Evolutionary conservation across 92 coral and sea anemone species (phyloP), one percentile per base, ranked within the genome.

Genomic region (Metridium senile): DNA sequence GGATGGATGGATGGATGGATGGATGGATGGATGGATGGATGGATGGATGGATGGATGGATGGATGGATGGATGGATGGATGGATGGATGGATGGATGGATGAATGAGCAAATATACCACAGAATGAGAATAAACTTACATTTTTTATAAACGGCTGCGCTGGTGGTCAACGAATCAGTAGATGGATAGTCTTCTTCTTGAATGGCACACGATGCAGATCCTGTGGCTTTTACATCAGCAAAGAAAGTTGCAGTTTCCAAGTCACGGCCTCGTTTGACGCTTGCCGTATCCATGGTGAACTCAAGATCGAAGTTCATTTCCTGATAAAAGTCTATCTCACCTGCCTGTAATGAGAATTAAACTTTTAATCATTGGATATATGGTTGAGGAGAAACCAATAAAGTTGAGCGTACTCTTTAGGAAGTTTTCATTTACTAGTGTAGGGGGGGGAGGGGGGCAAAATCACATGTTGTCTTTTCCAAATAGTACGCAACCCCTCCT

Each of bases 241-340:
- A 73, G 45, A 68, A 68, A 1, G 56, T 39, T 9, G 21, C 59
- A 46, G 16, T 39, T n/a, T 70, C 75, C 21, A 70, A 51, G 33
- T 70, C 75, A 22, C 75, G 75, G 1, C 75, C 75, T 39, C n/a
- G 54, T 22, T 68, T 63, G 39, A 31, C 39, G 45, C 66, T 58
- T 4, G 66, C 57, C 0, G 79, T 2, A 17, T 7, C 17, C 31
- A 29, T 2, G 11, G 79, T 74, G 28, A 27, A 72, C 45, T 22
- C 43, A 16, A 57, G 8, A 34, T 61, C 33, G 33, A 61, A 34
- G 17, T 68, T 28, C 56, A 47, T 68, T 1, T n/a, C 26, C 21
- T 58, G 62, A 11, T 13, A 23, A 9, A 49, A 72, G 29, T 53
- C 19, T 19, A 72, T 21, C 20, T 11, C 74, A 62, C 61, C 28